Percentiles rank a stretch among this genome's conserved stretches.
Conservation (phyloP, 2,113 vertebrate genomes). For the Rhipidura dahli region DNA sequence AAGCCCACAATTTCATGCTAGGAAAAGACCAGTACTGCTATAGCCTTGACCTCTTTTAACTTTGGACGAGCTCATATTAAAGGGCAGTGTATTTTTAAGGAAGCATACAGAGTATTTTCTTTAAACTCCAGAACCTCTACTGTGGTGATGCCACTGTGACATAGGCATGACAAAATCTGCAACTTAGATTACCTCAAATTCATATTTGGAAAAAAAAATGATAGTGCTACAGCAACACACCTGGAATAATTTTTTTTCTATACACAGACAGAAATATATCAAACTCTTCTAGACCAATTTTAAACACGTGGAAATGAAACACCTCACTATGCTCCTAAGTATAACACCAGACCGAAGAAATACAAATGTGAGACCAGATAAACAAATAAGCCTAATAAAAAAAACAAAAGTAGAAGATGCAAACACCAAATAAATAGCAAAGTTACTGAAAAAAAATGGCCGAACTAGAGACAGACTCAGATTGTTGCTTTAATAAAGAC, state of each 20-base stretch:
- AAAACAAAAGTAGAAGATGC: background rate
- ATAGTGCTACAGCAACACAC: background rate
- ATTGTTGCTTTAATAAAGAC: background rate
- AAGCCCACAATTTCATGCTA: background rate
- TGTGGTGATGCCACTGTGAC: background rate
- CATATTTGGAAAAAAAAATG: background rate
- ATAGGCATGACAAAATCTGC: background rate
- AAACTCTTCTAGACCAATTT: background rate
- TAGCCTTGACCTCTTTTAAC: background rate
- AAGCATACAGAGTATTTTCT: background rate
- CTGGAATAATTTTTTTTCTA: background rate
- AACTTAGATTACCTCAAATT: background rate
- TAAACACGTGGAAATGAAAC: slow-evolving; percentile 25
- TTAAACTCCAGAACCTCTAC: background rate
- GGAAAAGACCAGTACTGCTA: background rate
- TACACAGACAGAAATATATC: background rate
- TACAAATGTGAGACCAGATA: background rate
- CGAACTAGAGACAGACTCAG: background rate
- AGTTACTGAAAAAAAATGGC: background rate
- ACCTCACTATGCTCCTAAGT: background rate
- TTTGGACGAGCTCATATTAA: background rate
- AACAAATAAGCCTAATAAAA: background rate
- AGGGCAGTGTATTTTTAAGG: background rate
- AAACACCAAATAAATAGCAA: background rate
- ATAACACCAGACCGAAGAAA: background rate